A percentile compares a stretch with the other conserved stretches of the same genome.
Evolutionary conservation across 2,113 vertebrate genomes (phyloP).

Genomic region (Jacana jacana): DNA sequence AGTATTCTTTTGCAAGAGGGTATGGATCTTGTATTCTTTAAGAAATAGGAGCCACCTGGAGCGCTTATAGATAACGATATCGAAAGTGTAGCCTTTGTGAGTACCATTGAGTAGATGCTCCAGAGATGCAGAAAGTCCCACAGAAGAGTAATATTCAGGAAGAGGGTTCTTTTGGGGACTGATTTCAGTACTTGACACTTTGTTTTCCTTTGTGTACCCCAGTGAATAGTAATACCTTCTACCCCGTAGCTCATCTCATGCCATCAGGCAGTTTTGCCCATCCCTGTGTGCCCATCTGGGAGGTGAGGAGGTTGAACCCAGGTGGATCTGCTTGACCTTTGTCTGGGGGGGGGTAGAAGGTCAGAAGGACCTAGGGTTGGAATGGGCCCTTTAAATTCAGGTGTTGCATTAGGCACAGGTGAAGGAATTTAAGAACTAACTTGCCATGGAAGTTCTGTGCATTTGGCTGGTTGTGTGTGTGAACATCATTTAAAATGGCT

Average conservation of each 20-base stretch:
- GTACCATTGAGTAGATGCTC: not conserved
- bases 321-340: not conserved
- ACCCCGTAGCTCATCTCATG: rapidly evolving
- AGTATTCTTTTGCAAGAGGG: not conserved
- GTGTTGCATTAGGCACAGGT: not conserved
- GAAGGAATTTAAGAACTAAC: not conserved
- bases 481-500: not conserved
- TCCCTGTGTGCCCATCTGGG: rapidly evolving
- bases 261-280: rapidly evolving
- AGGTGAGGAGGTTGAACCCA: rapidly evolving
- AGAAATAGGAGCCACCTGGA: not conserved
- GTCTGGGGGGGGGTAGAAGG: not conserved
- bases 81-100: not conserved
- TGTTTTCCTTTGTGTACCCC: not conserved
- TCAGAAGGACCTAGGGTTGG: not conserved
- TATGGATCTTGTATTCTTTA: not conserved
- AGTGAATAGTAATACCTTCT: not conserved
- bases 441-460: not conserved
- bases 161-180: not conserved
- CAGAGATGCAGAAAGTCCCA: not conserved
- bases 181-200: not conserved
- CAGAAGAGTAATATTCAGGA: not conserved
- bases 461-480: not conserved
- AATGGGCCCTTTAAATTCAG: not conserved
- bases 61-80: not conserved